Conservation (phyloP, 1,140 invertebrate species). For the Arctopsyche grandis region DNA sequence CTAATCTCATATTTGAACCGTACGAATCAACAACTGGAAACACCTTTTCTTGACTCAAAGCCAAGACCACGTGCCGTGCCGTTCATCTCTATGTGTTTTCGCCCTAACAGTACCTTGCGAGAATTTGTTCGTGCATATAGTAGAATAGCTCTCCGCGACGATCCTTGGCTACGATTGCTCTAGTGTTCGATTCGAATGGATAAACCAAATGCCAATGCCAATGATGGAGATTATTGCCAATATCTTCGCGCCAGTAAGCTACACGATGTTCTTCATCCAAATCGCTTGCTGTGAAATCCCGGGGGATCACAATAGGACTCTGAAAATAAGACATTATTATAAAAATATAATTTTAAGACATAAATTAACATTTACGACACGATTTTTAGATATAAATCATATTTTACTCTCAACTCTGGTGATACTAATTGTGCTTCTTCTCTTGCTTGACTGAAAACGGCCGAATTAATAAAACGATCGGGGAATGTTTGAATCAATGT, state of each 20-base stretch:
- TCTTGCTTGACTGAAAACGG: slow-evolving; percentile 73
- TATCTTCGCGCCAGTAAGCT: slow-evolving; percentile 81
- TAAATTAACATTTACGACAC: too few species aligned
- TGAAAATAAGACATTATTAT: slow-evolving; percentile 56
- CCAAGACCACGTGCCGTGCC: too few species aligned
- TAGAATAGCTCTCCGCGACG: slow-evolving; percentile 80
- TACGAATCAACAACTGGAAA: too few species aligned
- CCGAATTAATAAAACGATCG: slow-evolving; percentile 80
- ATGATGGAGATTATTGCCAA: slow-evolving; percentile 80
- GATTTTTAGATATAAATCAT: too few species aligned
- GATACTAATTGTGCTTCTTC: slow-evolving; percentile 75
- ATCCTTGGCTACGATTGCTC: slow-evolving; percentile 73
- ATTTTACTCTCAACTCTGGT: slow-evolving; percentile 69
- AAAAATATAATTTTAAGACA: neutral
- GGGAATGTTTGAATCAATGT: slow-evolving; percentile 78
- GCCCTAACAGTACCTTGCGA: slow-evolving; percentile 68
- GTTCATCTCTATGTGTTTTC: too few species aligned
- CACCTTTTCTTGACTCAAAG: too few species aligned
- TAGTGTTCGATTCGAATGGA: slow-evolving; percentile 72
- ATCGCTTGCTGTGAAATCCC: slow-evolving; percentile 78
- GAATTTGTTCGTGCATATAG: slow-evolving; percentile 82
- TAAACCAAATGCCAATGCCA: slow-evolving; percentile 90
- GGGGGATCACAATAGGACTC: slow-evolving; percentile 75
- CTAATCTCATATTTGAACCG: too few species aligned
- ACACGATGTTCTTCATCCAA: slow-evolving; percentile 78